Evolutionary conservation across 1,140 invertebrate genomes (phyloP).

Genomic region (Melanaphis sacchari): DNA sequence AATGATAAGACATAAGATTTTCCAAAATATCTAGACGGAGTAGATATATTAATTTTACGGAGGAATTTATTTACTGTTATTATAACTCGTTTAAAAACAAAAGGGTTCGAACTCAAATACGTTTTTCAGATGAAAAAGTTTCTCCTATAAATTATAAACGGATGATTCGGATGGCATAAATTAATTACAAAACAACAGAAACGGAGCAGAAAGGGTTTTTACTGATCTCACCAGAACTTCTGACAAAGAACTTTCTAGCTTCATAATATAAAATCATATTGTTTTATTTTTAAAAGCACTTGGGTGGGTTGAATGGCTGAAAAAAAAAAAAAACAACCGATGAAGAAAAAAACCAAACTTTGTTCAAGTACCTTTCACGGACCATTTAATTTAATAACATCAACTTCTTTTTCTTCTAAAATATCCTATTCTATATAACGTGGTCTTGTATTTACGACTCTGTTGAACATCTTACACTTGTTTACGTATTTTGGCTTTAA

Average conservation of each 20-base stretch:
- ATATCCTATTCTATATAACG: not conserved
- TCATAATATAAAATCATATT: constrained; percentile 45
- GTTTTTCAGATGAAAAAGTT: constrained; percentile 45
- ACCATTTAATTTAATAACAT: constrained; percentile 54
- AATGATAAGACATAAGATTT: not conserved
- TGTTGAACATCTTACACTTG: constrained; percentile 50
- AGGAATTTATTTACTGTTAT: constrained; percentile 27
- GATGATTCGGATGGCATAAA: constrained; percentile 40
- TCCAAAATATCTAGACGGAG: not conserved
- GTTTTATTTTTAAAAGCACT: constrained; percentile 48
- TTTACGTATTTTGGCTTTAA: constrained; percentile 23
- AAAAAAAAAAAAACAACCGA: not conserved
- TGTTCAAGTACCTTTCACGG: constrained; percentile 49
- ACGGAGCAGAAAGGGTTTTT: constrained; percentile 39
- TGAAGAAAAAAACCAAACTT: constrained; percentile 38
- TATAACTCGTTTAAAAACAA: constrained; percentile 38
- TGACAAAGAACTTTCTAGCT: constrained; percentile 36
- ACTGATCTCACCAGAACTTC: constrained; percentile 45
- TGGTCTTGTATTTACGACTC: constrained; percentile 35
- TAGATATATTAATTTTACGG: constrained; percentile 1
- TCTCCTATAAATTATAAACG: constrained; percentile 42
- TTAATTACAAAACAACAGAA: constrained; percentile 45
- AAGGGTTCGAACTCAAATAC: constrained; percentile 38
- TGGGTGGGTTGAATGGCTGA: constrained; percentile 29
- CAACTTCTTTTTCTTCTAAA: constrained; percentile 25